These are phyloP conservation scores for Orthosia gracilis DNA, from an alignment of 2,888 invertebrate species.

Conservation along the genomic window DNA sequence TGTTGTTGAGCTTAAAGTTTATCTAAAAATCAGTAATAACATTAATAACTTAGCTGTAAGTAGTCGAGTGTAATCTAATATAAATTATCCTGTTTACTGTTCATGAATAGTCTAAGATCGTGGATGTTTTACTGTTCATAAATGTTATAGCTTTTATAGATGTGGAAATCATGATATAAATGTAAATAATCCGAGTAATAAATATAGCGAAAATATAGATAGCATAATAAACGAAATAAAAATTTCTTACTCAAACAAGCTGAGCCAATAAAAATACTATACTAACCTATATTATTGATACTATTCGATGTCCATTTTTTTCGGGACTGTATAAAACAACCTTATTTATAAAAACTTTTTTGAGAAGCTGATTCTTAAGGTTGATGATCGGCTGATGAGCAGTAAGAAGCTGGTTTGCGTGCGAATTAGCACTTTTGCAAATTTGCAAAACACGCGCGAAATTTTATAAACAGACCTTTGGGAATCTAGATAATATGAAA, in stretches of 20 bases:
- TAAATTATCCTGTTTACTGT: conserved; percentile 46
- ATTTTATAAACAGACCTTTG: no score
- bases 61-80: conserved; percentile 23
- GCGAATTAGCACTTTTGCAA: no score
- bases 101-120: conserved; percentile 45
- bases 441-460: no score
- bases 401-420: no score
- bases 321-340: neutral
- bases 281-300: neutral
- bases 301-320: conserved; percentile 29
- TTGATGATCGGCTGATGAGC: no score
- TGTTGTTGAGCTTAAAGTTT: conserved; percentile 72
- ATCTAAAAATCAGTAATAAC: conserved; percentile 60
- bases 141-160: conserved; percentile 45
- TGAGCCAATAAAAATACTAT: conserved; percentile 7
- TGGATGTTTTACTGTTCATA: conserved; percentile 40
- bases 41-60: conserved; percentile 53
- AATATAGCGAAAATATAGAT: conserved; percentile 14
- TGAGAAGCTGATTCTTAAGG: no score
- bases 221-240: conserved; percentile 34
- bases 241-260: conserved; percentile 12
- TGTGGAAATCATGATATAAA: conserved; percentile 31
- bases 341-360: no score
- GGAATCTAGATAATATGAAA: no score
- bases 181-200: conserved; percentile 35